Base-by-base conservation (phyloP, 1,140 invertebrate genomes). In the Whitmania pigra region DNA sequence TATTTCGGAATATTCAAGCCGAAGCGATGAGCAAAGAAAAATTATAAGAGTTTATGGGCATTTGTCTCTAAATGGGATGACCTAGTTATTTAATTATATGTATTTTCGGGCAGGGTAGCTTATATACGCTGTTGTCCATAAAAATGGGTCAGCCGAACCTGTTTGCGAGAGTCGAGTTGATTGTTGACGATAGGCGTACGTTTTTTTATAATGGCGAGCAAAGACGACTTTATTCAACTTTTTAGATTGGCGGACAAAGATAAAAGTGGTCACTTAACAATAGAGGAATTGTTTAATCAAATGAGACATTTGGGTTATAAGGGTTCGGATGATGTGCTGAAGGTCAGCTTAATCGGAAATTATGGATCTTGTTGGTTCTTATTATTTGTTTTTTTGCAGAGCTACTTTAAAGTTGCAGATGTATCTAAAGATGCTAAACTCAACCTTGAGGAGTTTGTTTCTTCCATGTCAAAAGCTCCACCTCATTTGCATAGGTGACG, bases 231-330 rank as follows among this genome's bases (percentile, higher is more conserved):
- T 53, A 53, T 49, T 25, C 36, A 70, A 53, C n/a, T 70, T 36
- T 70, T 70, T 54, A 36, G 53, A 49, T 25, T 49, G 69, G 69
- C 69, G 0, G 69, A 70, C 43, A 53, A 53, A 70, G 69, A 70
- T 49, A 70, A 70, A 9, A 70, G 69, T 18, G 69, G 69, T 11
- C 49, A 25, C 20, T 49, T 70, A 53, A 70, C 69, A 13, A 36
- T 70, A 22, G 22, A 70, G 18, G 69, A 70, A 53, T 49, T 70
- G 11, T 70, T 36, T 49, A 11, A 0, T 54, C 36, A 36, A 53
- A 70, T 70, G 69, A 36, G 43, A 27, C 40, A 53, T 22, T 49
- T 70, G 31, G 69, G 69, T n/a, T 70, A 70, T 49, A 70, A n/a
- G 53, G 69, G 69, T 2, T 22, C n/a, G 2, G 69, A 70, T 70